A percentile compares a stretch with the other conserved stretches of the same genome.
Conservation (phyloP, 2,888 invertebrate species). For the Agrotis clavis region DNA sequence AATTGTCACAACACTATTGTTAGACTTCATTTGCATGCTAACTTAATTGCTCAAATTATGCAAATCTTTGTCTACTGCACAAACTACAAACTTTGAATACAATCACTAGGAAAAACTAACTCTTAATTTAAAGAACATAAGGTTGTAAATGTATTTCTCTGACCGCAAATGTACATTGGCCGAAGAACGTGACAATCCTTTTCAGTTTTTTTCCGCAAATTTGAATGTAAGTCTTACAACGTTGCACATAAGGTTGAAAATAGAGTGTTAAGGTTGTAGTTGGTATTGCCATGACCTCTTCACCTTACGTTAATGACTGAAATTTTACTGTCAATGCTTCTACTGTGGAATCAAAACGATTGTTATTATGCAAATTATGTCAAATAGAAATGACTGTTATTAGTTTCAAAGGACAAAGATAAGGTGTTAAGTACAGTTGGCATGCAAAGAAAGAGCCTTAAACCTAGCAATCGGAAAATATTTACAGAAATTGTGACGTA, state of each 20-base stretch:
- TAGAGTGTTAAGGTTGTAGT: background rate
- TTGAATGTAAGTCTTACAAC: constrained; percentile 33
- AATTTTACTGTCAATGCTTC: constrained; percentile 58
- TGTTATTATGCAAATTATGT: constrained; percentile 53
- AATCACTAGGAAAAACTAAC: background rate
- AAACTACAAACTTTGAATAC: background rate
- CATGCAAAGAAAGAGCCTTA: constrained; percentile 23
- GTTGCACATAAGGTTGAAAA: constrained; percentile 24
- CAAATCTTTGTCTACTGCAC: constrained; percentile 62
- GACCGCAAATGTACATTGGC: constrained; percentile 24
- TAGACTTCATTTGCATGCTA: constrained; percentile 82
- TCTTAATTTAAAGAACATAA: constrained; percentile 12
- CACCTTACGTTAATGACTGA: constrained; percentile 41
- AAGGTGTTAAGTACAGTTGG: constrained; percentile 3
- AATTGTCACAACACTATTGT: constrained; percentile 84
- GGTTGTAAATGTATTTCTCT: constrained; percentile 1
- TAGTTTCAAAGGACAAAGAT: constrained; percentile 27
- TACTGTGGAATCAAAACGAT: constrained; percentile 36
- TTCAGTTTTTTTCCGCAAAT: constrained; percentile 33
- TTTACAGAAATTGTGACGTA: background rate
- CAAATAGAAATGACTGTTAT: constrained; percentile 22
- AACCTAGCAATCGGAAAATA: background rate
- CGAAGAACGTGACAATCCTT: constrained; percentile 36
- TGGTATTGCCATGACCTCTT: constrained; percentile 29
- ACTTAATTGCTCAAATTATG: constrained; percentile 78